phyloP scores from a whole-genome alignment of 2,113 vertebrate genomes.

The Charadrius vociferus region DNA sequence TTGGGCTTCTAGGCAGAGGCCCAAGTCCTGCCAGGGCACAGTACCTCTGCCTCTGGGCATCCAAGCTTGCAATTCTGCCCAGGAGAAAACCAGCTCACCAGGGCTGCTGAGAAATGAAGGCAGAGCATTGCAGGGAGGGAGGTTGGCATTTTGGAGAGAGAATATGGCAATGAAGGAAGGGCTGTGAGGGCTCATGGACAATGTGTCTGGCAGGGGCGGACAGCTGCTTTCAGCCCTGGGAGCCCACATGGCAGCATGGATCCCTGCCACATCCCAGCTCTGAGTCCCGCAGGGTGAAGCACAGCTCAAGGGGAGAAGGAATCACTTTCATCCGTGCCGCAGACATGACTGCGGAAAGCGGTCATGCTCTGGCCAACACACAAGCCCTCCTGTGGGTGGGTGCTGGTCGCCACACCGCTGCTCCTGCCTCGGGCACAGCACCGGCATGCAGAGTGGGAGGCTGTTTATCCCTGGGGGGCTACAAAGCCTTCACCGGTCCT shows the following conservation, averaged over 20 bases:
- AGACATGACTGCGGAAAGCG: neutral
- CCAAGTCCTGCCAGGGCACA: neutral
- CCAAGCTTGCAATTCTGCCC: neutral
- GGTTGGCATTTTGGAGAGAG: neutral
- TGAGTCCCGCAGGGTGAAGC: neutral
- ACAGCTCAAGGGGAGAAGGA: neutral
- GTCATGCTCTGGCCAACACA: neutral
- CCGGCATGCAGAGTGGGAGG: fast-evolving
- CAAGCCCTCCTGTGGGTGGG: neutral
- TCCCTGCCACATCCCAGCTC: neutral
- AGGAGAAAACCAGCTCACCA: neutral
- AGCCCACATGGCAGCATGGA: fast-evolving
- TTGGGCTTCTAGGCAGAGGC: neutral
- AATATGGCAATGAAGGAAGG: neutral
- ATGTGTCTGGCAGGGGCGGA: neutral
- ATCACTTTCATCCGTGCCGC: neutral
- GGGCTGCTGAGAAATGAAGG: neutral
- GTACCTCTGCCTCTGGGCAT: neutral
- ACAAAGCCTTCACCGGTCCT: neutral
- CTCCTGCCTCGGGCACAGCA: neutral
- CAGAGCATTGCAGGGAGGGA: neutral
- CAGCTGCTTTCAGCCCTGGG: neutral
- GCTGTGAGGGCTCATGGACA: neutral
- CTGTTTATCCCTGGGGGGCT: neutral
- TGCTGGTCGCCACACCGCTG: neutral